phyloP scores from a whole-genome alignment of 1,140 invertebrate species.

The Ctenoplectra terminalis region DNA sequence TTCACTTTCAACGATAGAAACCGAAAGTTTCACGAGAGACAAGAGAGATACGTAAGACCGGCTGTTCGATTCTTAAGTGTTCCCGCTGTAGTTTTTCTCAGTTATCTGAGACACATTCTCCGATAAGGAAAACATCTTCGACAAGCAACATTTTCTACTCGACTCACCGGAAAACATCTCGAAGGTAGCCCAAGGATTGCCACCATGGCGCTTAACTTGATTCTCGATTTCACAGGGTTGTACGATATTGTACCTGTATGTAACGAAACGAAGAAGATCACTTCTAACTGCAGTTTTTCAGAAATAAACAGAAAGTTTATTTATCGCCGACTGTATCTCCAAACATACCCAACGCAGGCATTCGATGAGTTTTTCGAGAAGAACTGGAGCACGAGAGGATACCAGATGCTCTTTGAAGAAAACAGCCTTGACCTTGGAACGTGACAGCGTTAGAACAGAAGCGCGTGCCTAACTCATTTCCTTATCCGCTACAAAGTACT shows the following conservation, averaged over 20 bases:
- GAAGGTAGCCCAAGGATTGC: slow-evolving; percentile 1
- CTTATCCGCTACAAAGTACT: not conserved
- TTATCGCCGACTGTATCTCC: slow-evolving; percentile 3
- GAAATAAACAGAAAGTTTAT: no score
- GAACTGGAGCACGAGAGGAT: not conserved
- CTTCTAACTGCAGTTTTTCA: no score
- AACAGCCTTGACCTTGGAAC: slow-evolving; percentile 55
- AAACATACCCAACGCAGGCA: not conserved
- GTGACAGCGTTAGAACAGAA: not conserved
- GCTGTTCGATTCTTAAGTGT: slow-evolving; percentile 30
- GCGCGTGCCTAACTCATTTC: not conserved
- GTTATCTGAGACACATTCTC: slow-evolving; percentile 44
- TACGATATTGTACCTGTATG: no score
- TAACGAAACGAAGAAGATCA: not conserved
- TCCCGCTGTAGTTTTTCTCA: slow-evolving; percentile 22
- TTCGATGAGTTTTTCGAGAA: not conserved
- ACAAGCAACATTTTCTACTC: slow-evolving; percentile 46
- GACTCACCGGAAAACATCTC: slow-evolving; percentile 35
- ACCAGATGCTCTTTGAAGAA: slow-evolving; percentile 33
- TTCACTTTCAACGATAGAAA: not conserved
- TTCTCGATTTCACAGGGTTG: not conserved
- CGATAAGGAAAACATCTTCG: slow-evolving; percentile 40
- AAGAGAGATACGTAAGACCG: slow-evolving; percentile 16
- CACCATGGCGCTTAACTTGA: not conserved
- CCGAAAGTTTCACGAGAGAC: not conserved